Conservation (phyloP, 2,888 invertebrate genomes). For the Cryptocephalus moraei region DNA sequence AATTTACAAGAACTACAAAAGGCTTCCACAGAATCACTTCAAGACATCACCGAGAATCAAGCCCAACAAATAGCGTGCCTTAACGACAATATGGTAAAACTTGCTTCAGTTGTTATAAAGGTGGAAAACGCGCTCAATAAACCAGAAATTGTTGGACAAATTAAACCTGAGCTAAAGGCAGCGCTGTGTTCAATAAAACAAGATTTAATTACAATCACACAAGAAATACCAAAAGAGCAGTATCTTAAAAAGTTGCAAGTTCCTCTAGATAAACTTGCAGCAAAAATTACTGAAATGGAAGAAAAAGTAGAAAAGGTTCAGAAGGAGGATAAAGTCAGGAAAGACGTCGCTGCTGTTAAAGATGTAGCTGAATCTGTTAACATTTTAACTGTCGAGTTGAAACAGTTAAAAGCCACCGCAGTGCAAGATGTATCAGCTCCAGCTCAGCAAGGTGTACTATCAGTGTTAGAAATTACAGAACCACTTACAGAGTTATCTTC, state of each 20-base stretch:
- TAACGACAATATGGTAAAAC: slow-evolving; percentile 7
- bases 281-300: neutral
- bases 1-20: slow-evolving; percentile 5
- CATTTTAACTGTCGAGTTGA: neutral
- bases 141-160: slow-evolving; percentile 5
- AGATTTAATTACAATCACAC: neutral
- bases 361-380: neutral
- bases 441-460: slow-evolving; percentile 10
- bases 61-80: slow-evolving; percentile 8
- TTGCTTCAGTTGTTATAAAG: slow-evolving; percentile 7
- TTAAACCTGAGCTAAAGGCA: slow-evolving; percentile 6
- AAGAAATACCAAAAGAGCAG: neutral
- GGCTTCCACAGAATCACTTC: neutral
- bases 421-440: slow-evolving; percentile 1
- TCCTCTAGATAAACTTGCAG: neutral
- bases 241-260: neutral
- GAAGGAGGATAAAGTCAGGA: neutral
- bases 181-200: neutral
- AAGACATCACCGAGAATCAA: slow-evolving; percentile 3
- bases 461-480: slow-evolving; percentile 9
- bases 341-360: neutral
- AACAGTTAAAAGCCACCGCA: neutral
- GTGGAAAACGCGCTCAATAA: slow-evolving; percentile 7
- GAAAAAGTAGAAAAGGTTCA: neutral
- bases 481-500: slow-evolving; percentile 5